Base-by-base conservation (phyloP, 2,888 invertebrate genomes). In the Caenorhabditis macrosperma region DNA sequence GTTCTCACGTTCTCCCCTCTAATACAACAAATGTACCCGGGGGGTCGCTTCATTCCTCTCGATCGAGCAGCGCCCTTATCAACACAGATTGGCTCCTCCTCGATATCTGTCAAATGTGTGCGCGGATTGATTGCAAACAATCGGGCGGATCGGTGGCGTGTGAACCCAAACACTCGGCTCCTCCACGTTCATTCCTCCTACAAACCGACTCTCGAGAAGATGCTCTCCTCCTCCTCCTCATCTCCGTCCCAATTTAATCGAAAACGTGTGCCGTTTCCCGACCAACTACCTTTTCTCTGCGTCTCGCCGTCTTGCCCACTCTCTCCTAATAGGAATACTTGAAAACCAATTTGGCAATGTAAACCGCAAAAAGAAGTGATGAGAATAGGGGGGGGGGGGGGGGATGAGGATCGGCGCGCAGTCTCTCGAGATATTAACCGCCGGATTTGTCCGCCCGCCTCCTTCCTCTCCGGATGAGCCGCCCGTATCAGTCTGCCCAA, bases 321-420 rank as follows among this genome's bases (percentile, higher is more conserved):
- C 24, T 55, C 33, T 57, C 30, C 15, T 74, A 63, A 71, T 64
- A 35, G 59, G 24, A 64, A 64, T 74, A 74, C 74, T 74, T 74
- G 64, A 74, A 74, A 74, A 74, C 74, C 74, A 74, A 74, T 74
- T 74, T 74, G 74, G 52, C 28, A 61, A 71, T 71, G 61, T 52
- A 71, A 71, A 61, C 61, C 35, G 38, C 33, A 33, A 48, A 50
- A 26, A 52, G 59, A 20, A 28, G 55, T 33, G 9, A 50, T 17
- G 38, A 22, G 41, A 50, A 38, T 59, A 30, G 26, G 57, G 30
- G 28, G 10, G 17, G 35, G 48, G 52, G 24, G 26, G 15, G 35
- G 26, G 6, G 52, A 60, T 26, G 26, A 41, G 54, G 50, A 50
- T 50, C 26, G 10, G 17, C 5, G 17, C 20, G 17, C 20, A n/a